Conservation (phyloP, 2,888 invertebrate species). For the Entomobrya proxima region DNA sequence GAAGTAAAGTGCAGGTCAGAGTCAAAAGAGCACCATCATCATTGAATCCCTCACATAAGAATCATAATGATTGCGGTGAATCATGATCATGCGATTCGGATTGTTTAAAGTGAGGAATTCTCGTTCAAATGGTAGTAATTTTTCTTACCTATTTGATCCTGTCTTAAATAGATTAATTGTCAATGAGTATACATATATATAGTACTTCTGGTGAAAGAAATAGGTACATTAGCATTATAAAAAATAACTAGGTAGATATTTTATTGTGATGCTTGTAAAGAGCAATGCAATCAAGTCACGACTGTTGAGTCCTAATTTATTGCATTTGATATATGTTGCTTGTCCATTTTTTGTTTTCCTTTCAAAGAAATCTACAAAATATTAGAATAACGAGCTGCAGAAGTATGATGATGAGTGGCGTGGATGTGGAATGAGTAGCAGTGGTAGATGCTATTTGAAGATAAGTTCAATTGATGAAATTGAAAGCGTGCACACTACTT, state of each 20-base stretch:
- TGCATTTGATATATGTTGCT: conserved; percentile 47
- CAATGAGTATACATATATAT: background rate
- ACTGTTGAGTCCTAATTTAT: conserved; percentile 65
- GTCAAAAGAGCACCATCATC: conserved; percentile 57
- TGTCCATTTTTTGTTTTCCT: conserved; percentile 26
- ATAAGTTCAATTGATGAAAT: conserved; percentile 61
- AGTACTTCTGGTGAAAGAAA: background rate
- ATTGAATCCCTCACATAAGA: conserved; percentile 29
- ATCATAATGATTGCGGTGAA: conserved; percentile 21
- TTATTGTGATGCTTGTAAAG: background rate
- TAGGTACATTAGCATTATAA: background rate
- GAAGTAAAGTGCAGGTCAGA: conserved; percentile 30
- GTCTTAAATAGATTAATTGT: background rate
- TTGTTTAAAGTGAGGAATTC: background rate
- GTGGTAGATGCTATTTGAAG: background rate
- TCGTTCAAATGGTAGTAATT: background rate
- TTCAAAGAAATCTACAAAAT: conserved; percentile 3
- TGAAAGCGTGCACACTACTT: conserved; percentile 63
- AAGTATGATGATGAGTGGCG: conserved; percentile 5
- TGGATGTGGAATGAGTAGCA: background rate
- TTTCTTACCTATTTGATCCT: background rate
- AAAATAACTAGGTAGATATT: background rate
- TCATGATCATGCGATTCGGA: conserved; percentile 21
- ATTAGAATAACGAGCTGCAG: conserved; percentile 40
- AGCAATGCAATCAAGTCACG: conserved; percentile 66